phyloP scores from a whole-genome alignment of 2,888 invertebrate genomes.

The Euproctis similis region DNA sequence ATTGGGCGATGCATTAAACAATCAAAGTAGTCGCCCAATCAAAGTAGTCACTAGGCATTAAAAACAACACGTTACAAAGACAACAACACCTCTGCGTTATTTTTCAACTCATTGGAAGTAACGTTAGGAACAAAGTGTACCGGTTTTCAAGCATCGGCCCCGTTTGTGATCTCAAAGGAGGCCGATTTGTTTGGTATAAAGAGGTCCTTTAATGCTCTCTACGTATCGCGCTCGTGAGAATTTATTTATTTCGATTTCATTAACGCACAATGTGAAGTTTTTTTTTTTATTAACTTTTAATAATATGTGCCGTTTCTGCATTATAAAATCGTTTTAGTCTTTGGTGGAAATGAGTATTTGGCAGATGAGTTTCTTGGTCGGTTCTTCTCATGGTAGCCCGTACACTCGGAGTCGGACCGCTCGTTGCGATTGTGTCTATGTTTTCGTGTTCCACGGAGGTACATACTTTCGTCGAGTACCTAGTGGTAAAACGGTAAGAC shows the following conservation, averaged over 20 bases:
- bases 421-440: no score
- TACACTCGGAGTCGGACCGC: no score
- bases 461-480: no score
- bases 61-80: constrained; percentile 22
- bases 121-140: constrained; percentile 56
- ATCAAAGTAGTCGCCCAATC: no score
- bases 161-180: constrained; percentile 64
- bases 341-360: no score
- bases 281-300: constrained; percentile 28
- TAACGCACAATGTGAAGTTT: constrained; percentile 61
- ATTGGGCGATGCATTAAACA: no score
- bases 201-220: constrained; percentile 60
- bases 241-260: constrained; percentile 74
- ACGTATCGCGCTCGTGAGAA: constrained; percentile 58
- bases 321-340: constrained; percentile 9
- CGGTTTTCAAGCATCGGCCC: constrained; percentile 48
- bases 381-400: no score
- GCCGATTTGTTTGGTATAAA: constrained; percentile 75
- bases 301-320: constrained; percentile 21
- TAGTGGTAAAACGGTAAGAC: no score
- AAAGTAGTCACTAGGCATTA: no score
- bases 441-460: no score
- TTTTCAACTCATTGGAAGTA: constrained; percentile 40
- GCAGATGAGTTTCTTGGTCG: constrained; percentile 2
- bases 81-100: constrained; percentile 31